Percentiles rank a stretch among this genome's conserved stretches.
phyloP scores from a whole-genome alignment of 1,140 invertebrate genomes.

The Pinna nobilis region DNA sequence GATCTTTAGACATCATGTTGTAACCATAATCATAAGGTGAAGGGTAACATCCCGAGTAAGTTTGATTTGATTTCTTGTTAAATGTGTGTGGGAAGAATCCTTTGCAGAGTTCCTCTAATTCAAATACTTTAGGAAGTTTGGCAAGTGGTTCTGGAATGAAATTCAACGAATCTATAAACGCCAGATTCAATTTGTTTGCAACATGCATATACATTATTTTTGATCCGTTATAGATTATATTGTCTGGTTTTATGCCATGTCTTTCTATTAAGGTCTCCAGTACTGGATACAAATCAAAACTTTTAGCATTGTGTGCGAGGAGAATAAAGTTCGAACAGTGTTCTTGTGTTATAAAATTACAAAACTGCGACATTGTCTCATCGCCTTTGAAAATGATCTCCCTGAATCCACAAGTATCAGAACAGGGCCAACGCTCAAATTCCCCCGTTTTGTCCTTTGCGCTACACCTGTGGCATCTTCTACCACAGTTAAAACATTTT shows the following conservation, averaged over 20 bases:
- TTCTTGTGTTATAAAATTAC: slow-evolving; percentile 18
- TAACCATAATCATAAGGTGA: not conserved
- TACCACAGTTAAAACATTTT: slow-evolving; percentile 11
- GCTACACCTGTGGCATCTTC: not conserved
- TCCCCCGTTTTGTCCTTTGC: not conserved
- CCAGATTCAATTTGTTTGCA: not conserved
- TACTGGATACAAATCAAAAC: slow-evolving; percentile 10
- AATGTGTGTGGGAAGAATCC: slow-evolving; percentile 30
- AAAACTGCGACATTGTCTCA: slow-evolving; percentile 8
- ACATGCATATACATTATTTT: slow-evolving; percentile 8
- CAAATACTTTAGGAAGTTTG: slow-evolving; percentile 12
- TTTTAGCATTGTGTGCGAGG: slow-evolving; percentile 8
- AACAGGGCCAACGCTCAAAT: slow-evolving; percentile 3
- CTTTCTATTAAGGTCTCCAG: too few relatives aligned
- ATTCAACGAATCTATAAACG: slow-evolving; percentile 16
- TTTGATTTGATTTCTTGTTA: not conserved
- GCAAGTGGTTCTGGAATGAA: slow-evolving; percentile 20
- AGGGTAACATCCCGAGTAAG: slow-evolving; percentile 10
- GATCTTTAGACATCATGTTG: slow-evolving; percentile 6
- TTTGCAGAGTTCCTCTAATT: slow-evolving; percentile 4
- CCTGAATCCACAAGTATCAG: slow-evolving; percentile 17
- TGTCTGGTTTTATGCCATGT: not conserved
- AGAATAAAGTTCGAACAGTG: slow-evolving; percentile 1
- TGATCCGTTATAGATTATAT: slow-evolving; percentile 1
- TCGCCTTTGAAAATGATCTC: slow-evolving; percentile 21